Evolutionary conservation across 2,888 invertebrate genomes (phyloP).

Genomic region (Noctua janthe): DNA sequence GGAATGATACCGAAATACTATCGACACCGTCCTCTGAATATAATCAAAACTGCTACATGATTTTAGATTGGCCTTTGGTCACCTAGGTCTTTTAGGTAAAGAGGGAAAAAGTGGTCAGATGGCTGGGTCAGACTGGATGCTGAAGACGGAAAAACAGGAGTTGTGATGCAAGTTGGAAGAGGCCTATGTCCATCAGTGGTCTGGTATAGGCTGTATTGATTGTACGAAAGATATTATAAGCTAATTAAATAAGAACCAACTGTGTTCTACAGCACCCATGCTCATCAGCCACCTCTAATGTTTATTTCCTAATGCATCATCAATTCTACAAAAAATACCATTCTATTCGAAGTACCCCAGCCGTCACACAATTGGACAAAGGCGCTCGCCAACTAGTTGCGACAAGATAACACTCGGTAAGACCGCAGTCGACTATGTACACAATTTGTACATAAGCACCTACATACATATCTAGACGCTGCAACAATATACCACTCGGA

Average conservation of each 20-base stretch:
- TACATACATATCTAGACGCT: constrained; percentile 25
- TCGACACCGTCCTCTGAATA: neutral
- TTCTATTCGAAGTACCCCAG: neutral
- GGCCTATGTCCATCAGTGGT: neutral
- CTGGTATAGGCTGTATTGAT: neutral
- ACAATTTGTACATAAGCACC: constrained; percentile 32
- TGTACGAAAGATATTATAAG: neutral
- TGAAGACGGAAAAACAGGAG: neutral
- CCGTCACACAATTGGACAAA: constrained; percentile 32
- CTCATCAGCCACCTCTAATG: neutral
- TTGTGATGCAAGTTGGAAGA: neutral
- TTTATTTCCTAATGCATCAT: neutral
- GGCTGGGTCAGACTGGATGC: neutral
- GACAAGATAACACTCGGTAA: constrained; percentile 45
- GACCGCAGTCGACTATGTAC: constrained; percentile 28
- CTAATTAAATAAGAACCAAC: neutral
- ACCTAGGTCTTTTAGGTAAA: neutral
- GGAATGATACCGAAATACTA: neutral
- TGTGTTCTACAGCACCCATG: too few relatives aligned
- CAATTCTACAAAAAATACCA: neutral
- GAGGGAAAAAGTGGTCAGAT: neutral
- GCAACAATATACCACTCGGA: constrained; percentile 60
- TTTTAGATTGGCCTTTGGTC: neutral
- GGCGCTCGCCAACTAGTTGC: constrained; percentile 25
- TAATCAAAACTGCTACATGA: neutral